Base-by-base conservation (phyloP, 2,797 vertebrate species). In the Notolabrus celidotus region DNA sequence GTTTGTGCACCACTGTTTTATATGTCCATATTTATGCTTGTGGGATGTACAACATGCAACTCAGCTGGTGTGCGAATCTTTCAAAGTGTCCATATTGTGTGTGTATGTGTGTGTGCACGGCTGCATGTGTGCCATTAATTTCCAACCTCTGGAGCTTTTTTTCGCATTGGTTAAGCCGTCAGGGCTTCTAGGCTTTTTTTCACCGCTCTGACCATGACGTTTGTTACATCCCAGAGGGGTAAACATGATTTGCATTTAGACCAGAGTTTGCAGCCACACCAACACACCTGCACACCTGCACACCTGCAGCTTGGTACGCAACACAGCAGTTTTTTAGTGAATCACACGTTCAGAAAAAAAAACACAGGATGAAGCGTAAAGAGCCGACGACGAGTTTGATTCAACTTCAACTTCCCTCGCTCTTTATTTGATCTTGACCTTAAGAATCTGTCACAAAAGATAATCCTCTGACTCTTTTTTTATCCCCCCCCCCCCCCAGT, bases 191-290 rank as follows among this genome's bases (percentile, higher is more conserved):
- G 49, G 67, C 36, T 67, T n/a, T n/a, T n/a, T n/a, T 57, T 45
- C 15, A 59, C 61, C 34, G 38, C 41, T 58, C 10, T 66, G 50
- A 60, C 56, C 65, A 45, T 36, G 43, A 71, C 47, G 58, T 62
- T 56, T 62, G 51, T 63, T 54, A 15, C 59, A 65, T 31, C 62
- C 50, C 25, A 20, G 55, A 55, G 53, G 68, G 51, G 25, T 45
- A 47, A 67, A 74, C 45, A 43, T 4, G 9, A 58, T 71, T 84
- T 74, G 62, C 52, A 73, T 83, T 79, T 63, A 54, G 67, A 73
- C 65, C 57, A 53, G 71, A 64, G 58, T 62, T 33, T 42, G 25
- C 50, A 43, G 29, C 15, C 12, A 39, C 56, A 43, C 39, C 1
- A 22, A 52, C 23, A 39, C 50, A 60, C 34, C 29, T 34, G 34